Percentiles rank a stretch among this genome's conserved stretches.
Conservation (phyloP, 2,888 invertebrate species). For the Ametastegia equiseti region DNA sequence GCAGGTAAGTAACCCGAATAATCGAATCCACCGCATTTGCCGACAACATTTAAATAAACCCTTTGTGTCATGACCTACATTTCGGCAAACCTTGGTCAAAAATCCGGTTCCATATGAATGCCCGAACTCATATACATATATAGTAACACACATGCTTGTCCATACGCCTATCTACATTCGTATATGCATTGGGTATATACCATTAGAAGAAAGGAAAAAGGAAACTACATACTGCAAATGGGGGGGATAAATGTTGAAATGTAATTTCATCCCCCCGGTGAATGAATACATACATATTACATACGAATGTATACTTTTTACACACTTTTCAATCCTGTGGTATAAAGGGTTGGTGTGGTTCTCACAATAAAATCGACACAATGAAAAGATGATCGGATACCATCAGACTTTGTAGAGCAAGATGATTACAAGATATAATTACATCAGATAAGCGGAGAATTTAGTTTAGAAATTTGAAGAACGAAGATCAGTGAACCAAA, state of each 20-base stretch:
- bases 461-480: too few relatives aligned
- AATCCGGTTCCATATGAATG: constrained; percentile 41
- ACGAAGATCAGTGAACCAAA: too few relatives aligned
- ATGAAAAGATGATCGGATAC: background rate
- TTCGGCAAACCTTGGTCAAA: constrained; percentile 41
- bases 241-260: background rate
- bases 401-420: too few relatives aligned
- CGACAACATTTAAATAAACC: constrained; percentile 59
- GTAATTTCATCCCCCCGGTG: background rate
- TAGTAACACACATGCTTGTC: background rate
- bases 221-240: too few relatives aligned
- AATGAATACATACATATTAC: too few relatives aligned
- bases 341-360: too few relatives aligned
- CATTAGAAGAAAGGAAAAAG: constrained; percentile 5
- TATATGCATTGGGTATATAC: background rate
- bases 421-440: background rate
- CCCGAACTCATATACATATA: background rate
- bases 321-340: background rate
- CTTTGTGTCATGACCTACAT: constrained; percentile 66
- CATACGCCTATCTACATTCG: background rate
- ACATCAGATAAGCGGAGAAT: too few relatives aligned
- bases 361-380: background rate
- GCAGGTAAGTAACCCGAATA: constrained; percentile 42
- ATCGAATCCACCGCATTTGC: constrained; percentile 39
- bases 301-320: background rate